Evolutionary conservation across 2,113 vertebrate species (phyloP), one percentile per base, ranked within the genome.

Genomic region (Strix uralensis): DNA sequence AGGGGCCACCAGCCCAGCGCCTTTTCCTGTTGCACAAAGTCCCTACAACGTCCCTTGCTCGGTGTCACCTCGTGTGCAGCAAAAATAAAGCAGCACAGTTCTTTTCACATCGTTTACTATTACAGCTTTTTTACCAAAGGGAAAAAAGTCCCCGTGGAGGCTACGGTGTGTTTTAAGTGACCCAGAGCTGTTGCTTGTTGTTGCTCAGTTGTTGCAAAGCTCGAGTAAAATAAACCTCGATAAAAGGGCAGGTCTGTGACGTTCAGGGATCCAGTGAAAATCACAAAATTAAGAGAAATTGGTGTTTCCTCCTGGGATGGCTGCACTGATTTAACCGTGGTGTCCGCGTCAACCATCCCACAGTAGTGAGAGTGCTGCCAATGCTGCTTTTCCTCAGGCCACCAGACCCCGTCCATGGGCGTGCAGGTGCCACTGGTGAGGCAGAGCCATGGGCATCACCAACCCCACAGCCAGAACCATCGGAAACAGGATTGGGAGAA

Each of bases 401-500:
- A 99, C 80, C 98, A 98, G 94, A 99, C 99, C 54, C 97, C 99
- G 59, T 99, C 99, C 6, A 98, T 99, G 54, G 98, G 98, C 0
- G 98, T 99, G 51, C 98, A 98, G 81, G 99, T 99, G 99, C 99
- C 99, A 0, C 74, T 98, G 94, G 98, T 96, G 40, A 97, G 98
- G 40, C 98, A 99, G 96, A 98, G 98, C 96, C 99, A 99, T 80
- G 98, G 99, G 34, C 99, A 99, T 80, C 98, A 99, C 95, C 98
- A 98, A 36, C 51, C 98, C 29, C 98, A 99, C 19, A 97, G 98
- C 93, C 99, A 98, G 83, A 99, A 98, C 69, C 99, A 99, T 84
- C 98, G 98, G 81, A 98, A 98, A 54, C 98, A 98, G 95, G 99
- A 98, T 7, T 97, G 96, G 61, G 97, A 98, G 47, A 99, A 98